Base-by-base conservation (phyloP, 2,797 vertebrate genomes). In the Sus cebifrons region DNA sequence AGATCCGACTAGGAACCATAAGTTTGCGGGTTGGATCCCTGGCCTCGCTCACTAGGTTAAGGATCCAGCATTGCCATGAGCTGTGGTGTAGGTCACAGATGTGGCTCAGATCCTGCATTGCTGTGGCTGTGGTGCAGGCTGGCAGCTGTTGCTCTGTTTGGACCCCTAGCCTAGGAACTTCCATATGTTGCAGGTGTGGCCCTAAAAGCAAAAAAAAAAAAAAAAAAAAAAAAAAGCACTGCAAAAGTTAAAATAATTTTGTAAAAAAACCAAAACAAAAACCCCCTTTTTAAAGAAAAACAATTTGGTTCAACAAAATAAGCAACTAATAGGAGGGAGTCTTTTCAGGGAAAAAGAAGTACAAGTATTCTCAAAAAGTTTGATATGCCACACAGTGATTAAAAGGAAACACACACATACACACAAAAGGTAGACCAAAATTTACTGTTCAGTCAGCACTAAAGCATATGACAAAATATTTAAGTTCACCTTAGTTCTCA, bases 401-500 rank as follows among this genome's bases (percentile, higher is more conserved):
- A 87, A 93, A 77, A 73, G 67, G 67, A 73, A 85, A 56, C 62
- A 32, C 44, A 18, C 36, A 54, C 49, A 52, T n/a, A 54, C 16
- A 75, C 25, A 65, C n/a, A 71, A 54, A 67, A 40, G 2, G 3
- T 6, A 68, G 71, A 64, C 29, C 21, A 85, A 87, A 93, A 95
- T 70, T 62, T 85, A 94, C 27, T 62, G 62, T 23, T 94, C 21
- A 81, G 70, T 54, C 27, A 93, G 25, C 44, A 94, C 25, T 82
- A 91, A 86, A 70, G 60, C 23, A 64, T 60, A 27, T 75, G 52
- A 85, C 36, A 75, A 85, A 95, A 14, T 64, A 83, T 81, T 67
- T 67, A 84, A 92, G 49, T 93, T 91, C 2, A 23, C 81, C n/a
- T 97, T 29, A 85, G 58, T 93, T 75, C 17, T 96, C 54, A 79